phyloP scores from a whole-genome alignment of 2,888 invertebrate genomes.

The Rapana venosa region DNA sequence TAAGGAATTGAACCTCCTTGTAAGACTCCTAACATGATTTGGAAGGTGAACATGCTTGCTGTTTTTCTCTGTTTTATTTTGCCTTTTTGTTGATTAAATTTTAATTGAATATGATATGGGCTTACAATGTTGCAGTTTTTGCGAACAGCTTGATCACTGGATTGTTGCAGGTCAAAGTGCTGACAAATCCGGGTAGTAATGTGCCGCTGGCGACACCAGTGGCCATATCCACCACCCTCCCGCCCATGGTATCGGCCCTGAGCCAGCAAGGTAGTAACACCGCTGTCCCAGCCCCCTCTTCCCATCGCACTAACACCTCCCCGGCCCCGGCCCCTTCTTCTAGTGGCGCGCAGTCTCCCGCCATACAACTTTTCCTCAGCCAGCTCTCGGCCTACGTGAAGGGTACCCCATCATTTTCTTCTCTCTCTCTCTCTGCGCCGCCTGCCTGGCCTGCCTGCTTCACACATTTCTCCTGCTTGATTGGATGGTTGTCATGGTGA shows the following conservation, averaged over 20 bases:
- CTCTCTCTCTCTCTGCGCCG: conserved; percentile 37
- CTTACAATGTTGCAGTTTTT: not conserved
- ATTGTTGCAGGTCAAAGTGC: conserved; percentile 82
- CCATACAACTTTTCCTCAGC: conserved; percentile 58
- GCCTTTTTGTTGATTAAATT: too few relatives aligned
- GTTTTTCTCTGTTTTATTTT: too few relatives aligned
- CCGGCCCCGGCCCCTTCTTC: conserved; percentile 46
- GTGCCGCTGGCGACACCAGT: conserved; percentile 80
- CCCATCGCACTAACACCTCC: conserved; percentile 55
- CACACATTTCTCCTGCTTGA: conserved; percentile 37
- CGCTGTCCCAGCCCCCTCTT: conserved; percentile 53
- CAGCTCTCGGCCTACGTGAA: conserved; percentile 59
- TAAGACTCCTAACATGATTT: too few relatives aligned
- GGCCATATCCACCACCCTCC: conserved; percentile 82
- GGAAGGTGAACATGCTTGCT: too few relatives aligned
- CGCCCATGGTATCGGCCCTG: conserved; percentile 83
- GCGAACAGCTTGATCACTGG: not conserved
- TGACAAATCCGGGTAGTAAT: conserved; percentile 80
- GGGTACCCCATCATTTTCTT: conserved; percentile 53
- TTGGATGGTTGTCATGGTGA: conserved; percentile 45
- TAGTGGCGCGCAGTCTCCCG: conserved; percentile 45
- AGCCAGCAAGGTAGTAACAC: conserved; percentile 70
- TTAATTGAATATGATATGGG: too few relatives aligned
- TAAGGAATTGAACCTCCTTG: too few relatives aligned
- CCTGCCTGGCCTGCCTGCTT: conserved; percentile 44